Evolutionary conservation across 2,797 vertebrate genomes (phyloP).

Genomic region (Sebastes hopkinsi): DNA sequence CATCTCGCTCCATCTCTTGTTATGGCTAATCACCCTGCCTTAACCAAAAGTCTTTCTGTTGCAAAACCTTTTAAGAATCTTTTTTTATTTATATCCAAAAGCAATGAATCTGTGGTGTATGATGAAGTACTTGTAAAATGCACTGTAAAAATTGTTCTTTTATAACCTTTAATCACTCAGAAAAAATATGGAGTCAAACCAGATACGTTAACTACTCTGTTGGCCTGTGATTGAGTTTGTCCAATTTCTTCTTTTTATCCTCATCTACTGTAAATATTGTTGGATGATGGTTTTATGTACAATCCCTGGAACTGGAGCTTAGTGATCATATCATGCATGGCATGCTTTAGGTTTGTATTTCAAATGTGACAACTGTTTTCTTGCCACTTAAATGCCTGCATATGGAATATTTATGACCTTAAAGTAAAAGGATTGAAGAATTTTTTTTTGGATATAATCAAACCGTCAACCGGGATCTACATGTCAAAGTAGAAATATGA

Average conservation of each 20-base stretch:
- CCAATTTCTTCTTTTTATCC: constrained; percentile 12
- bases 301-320: not conserved
- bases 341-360: constrained; percentile 24
- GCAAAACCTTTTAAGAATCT: constrained; percentile 36
- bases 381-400: constrained; percentile 14
- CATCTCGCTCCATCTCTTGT: constrained; percentile 44
- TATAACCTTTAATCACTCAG: constrained; percentile 32
- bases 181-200: constrained; percentile 26
- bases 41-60: constrained; percentile 33
- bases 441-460: constrained; percentile 1
- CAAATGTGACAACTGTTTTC: constrained; percentile 22
- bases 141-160: constrained; percentile 56
- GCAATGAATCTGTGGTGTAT: constrained; percentile 42
- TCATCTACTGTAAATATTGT: constrained; percentile 48
- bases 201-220: not conserved
- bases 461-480: not conserved
- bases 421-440: constrained; percentile 5
- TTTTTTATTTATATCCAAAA: constrained; percentile 62
- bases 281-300: constrained; percentile 27
- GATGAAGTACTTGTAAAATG: constrained; percentile 69
- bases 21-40: constrained; percentile 40
- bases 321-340: constrained; percentile 25
- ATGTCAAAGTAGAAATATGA: not conserved
- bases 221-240: constrained; percentile 18
- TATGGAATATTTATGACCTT: constrained; percentile 44